Conservation (phyloP, 2,113 vertebrate genomes). For the Sterrhoptilus dennistouni region DNA sequence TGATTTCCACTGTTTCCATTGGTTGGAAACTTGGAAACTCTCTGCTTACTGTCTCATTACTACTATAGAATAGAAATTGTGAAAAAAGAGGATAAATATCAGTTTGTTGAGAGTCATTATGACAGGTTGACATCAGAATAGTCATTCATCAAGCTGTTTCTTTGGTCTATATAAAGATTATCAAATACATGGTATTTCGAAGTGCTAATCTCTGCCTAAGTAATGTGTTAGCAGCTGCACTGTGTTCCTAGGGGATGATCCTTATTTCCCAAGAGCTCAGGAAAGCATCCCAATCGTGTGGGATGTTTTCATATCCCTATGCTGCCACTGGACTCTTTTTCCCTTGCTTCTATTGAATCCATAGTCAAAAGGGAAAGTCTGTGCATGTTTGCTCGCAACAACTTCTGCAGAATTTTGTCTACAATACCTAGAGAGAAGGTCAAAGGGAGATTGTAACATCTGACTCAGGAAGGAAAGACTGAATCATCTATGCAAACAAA, state of each 20-base stretch:
- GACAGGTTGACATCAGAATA: not conserved
- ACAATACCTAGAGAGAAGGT: slow-evolving; percentile 18
- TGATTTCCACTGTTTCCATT: not conserved
- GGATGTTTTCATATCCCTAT: slow-evolving; percentile 1
- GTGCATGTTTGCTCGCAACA: not conserved
- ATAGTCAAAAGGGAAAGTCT: slow-evolving; percentile 32
- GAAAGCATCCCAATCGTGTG: not conserved
- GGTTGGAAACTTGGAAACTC: not conserved
- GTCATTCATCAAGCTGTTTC: not conserved
- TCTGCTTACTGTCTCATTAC: not conserved
- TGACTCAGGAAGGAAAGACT: slow-evolving; percentile 36
- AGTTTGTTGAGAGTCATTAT: not conserved
- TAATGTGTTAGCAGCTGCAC: not conserved
- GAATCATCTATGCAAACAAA: slow-evolving; percentile 53
- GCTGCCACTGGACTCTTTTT: not conserved
- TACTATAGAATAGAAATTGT: not conserved
- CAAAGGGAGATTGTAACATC: slow-evolving; percentile 12
- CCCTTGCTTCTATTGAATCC: not conserved
- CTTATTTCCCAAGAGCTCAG: not conserved
- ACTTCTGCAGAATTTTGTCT: slow-evolving; percentile 26
- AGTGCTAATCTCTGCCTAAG: not conserved
- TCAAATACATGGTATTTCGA: not conserved
- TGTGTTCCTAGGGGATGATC: not conserved
- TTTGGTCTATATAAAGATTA: not conserved
- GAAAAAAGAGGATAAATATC: not conserved